Conservation (phyloP, 2,113 vertebrate genomes). For the Microcebus jonahi region DNA sequence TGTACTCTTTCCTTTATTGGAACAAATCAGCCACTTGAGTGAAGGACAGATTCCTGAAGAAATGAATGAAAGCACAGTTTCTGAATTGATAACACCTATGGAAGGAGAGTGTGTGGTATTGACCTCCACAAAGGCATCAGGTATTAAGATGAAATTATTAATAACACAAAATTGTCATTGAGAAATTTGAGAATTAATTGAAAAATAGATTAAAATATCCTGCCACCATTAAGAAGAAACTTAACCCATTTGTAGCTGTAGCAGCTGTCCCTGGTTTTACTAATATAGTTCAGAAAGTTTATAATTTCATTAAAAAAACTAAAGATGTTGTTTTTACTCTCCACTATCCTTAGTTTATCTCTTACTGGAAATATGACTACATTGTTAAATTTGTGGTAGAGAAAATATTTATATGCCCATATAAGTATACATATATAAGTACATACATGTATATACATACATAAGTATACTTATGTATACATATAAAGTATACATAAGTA, state of each 20-base stretch:
- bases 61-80: constrained; percentile 85
- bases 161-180: background rate
- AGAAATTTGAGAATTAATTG: constrained; percentile 46
- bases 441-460: too few species aligned
- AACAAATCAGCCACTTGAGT: constrained; percentile 90
- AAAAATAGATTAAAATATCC: constrained; percentile 1
- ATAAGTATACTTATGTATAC: too few species aligned
- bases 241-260: background rate
- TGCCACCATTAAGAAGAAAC: background rate
- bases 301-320: background rate
- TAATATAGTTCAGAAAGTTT: constrained; percentile 35
- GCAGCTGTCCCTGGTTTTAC: background rate
- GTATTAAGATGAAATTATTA: constrained; percentile 80
- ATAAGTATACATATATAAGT: background rate
- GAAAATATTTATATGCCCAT: background rate
- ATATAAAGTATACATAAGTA: too few species aligned
- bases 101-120: constrained; percentile 94
- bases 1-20: constrained; percentile 93
- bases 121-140: constrained; percentile 94
- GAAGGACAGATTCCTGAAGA: constrained; percentile 84
- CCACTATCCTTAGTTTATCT: constrained; percentile 19
- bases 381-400: constrained; percentile 47
- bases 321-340: constrained; percentile 21
- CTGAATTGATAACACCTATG: constrained; percentile 89
- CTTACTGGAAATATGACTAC: background rate